phyloP scores from a whole-genome alignment of 2,113 vertebrate genomes.

The Sapajus apella region DNA sequence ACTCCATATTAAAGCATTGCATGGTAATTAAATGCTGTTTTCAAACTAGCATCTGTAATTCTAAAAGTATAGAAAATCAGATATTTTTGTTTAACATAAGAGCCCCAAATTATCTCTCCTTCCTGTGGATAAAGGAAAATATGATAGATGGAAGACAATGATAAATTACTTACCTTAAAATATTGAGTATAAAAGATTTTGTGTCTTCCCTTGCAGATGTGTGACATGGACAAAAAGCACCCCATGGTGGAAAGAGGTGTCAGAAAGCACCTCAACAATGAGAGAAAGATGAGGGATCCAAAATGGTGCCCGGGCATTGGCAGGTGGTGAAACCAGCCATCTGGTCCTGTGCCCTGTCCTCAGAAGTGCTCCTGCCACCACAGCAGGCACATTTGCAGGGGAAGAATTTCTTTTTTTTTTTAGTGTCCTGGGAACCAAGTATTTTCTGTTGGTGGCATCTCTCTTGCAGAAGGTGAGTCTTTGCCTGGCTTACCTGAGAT shows the following conservation, averaged over 20 bases:
- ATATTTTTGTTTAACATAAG: neutral
- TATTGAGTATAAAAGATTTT: neutral
- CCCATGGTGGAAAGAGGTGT: neutral
- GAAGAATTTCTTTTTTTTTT: neutral
- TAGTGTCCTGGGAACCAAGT: neutral
- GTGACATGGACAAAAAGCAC: neutral
- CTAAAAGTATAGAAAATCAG: neutral
- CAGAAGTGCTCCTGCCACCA: neutral
- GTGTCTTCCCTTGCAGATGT: neutral
- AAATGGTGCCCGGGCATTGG: neutral
- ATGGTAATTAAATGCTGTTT: neutral
- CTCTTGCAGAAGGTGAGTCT: neutral
- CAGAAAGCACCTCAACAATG: fast-evolving
- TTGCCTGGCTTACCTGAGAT: neutral
- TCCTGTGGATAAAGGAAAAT: neutral
- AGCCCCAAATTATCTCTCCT: neutral
- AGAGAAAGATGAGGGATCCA: neutral
- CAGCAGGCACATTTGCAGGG: neutral
- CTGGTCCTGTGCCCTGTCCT: neutral
- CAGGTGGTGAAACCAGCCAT: neutral
- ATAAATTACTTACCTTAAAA: neutral
- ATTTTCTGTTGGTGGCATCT: neutral
- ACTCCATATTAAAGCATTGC: neutral
- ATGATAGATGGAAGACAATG: neutral
- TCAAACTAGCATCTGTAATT: neutral